These are phyloP conservation scores for Naso thynnoides DNA, from an alignment of 2,797 vertebrate species.

Conservation along the genomic window DNA sequence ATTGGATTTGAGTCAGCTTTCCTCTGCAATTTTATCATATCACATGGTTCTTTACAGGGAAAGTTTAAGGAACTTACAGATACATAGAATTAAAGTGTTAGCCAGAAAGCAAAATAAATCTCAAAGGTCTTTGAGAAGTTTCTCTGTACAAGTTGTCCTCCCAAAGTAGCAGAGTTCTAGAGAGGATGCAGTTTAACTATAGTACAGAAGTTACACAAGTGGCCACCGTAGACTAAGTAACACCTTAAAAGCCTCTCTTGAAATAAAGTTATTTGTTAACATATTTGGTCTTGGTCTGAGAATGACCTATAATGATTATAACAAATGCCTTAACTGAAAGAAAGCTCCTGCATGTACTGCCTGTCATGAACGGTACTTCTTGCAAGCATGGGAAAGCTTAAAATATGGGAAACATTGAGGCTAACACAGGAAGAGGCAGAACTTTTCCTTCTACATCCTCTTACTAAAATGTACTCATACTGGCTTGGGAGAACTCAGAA, in stretches of 20 bases:
- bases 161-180: neutral
- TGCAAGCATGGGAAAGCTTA: conserved; percentile 59
- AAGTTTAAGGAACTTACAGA: neutral
- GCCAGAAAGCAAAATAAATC: neutral
- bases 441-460: conserved; percentile 72
- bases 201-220: neutral
- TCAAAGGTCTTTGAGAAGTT: neutral
- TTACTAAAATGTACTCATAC: conserved; percentile 69
- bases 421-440: conserved; percentile 72
- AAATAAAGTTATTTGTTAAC: conserved; percentile 19
- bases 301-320: neutral
- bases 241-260: neutral
- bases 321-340: conserved; percentile 17
- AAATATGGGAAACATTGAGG: conserved; percentile 75
- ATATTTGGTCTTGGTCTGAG: neutral
- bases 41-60: neutral
- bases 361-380: conserved; percentile 32
- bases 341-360: conserved; percentile 11
- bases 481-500: conserved; percentile 64
- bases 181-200: neutral
- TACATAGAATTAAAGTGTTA: neutral
- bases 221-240: neutral
- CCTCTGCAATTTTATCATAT: conserved; percentile 4
- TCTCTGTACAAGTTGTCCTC: neutral
- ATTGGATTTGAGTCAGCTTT: neutral